phyloP scores from a whole-genome alignment of 2,888 invertebrate genomes.

The Schizaphis graminum region DNA sequence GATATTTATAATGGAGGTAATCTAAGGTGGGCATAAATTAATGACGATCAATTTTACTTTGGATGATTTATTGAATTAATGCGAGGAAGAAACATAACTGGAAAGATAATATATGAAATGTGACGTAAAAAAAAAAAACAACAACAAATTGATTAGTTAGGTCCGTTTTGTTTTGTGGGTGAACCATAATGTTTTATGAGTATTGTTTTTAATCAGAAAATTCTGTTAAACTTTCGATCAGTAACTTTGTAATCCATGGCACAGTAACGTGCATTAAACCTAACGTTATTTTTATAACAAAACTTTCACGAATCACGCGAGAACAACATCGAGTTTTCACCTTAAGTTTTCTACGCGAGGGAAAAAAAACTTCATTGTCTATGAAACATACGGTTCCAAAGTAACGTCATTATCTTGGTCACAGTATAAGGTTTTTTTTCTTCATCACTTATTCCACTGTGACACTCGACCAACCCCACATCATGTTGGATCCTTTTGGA shows the following conservation, averaged over 20 bases:
- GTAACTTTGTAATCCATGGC: slow-evolving; percentile 41
- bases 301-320: slow-evolving; percentile 55
- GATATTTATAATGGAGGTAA: not conserved
- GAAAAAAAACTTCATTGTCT: not conserved
- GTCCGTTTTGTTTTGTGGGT: not conserved
- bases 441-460: slow-evolving; percentile 50
- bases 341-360: slow-evolving; percentile 11
- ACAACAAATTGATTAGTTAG: slow-evolving; percentile 3
- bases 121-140: not conserved
- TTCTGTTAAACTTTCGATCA: slow-evolving; percentile 19
- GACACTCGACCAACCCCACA: slow-evolving; percentile 57
- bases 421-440: slow-evolving; percentile 39
- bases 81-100: not conserved
- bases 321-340: slow-evolving; percentile 47
- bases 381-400: slow-evolving; percentile 36
- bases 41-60: not conserved
- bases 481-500: slow-evolving; percentile 43
- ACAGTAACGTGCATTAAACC: slow-evolving; percentile 14
- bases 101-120: not conserved
- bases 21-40: not conserved
- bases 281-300: slow-evolving; percentile 52
- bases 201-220: slow-evolving; percentile 55
- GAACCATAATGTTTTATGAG: slow-evolving; percentile 32
- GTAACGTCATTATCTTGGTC: slow-evolving; percentile 60
- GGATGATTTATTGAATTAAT: not conserved